Base-by-base conservation (phyloP, 2,888 invertebrate genomes). In the Leptopilina syphax region DNA sequence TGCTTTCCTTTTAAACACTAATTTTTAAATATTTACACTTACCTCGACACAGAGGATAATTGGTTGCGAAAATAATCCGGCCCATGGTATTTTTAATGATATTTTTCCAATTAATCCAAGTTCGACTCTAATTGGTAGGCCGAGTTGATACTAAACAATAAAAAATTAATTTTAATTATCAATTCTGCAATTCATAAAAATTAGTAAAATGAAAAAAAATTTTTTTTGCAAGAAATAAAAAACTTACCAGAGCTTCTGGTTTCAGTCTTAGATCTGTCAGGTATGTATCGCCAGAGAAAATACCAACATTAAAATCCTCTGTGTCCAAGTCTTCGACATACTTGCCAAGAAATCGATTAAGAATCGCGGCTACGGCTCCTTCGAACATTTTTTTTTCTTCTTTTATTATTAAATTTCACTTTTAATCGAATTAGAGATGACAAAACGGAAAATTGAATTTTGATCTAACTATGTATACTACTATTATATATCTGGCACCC, bases 311-410 rank as follows among this genome's bases (percentile, higher is more conserved):
- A 76, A 97, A 94, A 90, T 96, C 96, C 92, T 96, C 96, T 0
- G 96, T 95, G 90, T 97, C 96, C 86, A 97, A 92, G 90, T 97
- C 96, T 90, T 96, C 95, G 50, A 97, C 95, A 89, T 96, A 97
- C 91, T 96, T 96, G 82, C 96, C 96, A 86, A 97, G 93, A 84
- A 96, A 94, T 88, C 95, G 95, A 93, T 97, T 96, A 66, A 97
- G 93, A 87, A 96, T 93, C 80, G 96, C 95, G 82, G 96, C 96
- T 68, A 96, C 96, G 34, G 96, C 95, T 87, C 96, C 95, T 92
- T 96, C 96, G 90, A 96, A 95, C 96, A 96, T 96, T 70, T 65
- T 86, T 50, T 50, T 50, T 10, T 7, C 9, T 47, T 47, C 9
- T 47, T 47, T 50, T 50, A 9, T 50, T 80, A 65, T 34, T 76